phyloP scores from a whole-genome alignment of 30 jellyfish, hydroid and myxozoan species.

The Catostylus mosaicus region DNA sequence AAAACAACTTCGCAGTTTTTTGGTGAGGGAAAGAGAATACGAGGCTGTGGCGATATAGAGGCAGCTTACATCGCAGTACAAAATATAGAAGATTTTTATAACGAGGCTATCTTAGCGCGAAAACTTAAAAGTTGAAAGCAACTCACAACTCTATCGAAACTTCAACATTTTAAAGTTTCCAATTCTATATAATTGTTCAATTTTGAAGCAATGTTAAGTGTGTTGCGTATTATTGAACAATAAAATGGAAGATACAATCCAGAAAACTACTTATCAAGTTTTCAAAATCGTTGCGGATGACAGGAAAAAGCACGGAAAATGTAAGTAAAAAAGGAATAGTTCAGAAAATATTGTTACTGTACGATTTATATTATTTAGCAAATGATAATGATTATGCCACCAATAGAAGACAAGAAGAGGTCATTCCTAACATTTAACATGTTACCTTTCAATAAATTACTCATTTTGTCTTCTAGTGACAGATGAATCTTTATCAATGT shows the following conservation, averaged over 20 bases:
- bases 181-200: too few species aligned
- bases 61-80: neutral
- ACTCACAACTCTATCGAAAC: too few species aligned
- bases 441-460: neutral
- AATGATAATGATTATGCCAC: too few species aligned
- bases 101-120: conserved; percentile 33
- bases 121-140: neutral
- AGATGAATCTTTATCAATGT: too few species aligned
- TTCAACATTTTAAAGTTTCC: too few species aligned
- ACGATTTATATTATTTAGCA: too few species aligned
- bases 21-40: neutral
- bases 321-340: neutral
- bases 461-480: too few species aligned
- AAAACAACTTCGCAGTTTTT: too few species aligned
- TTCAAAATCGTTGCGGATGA: conserved; percentile 31
- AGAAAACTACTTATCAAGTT: conserved; percentile 13
- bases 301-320: conserved; percentile 34
- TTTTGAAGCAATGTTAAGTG: too few species aligned
- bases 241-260: conserved; percentile 10
- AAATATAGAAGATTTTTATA: neutral
- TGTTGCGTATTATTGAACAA: too few species aligned
- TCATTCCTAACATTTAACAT: neutral
- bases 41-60: neutral
- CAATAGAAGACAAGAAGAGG: too few species aligned
- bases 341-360: too few species aligned